phyloP scores from a whole-genome alignment of 2,113 vertebrate species.

The Megaleporinus macrocephalus region DNA sequence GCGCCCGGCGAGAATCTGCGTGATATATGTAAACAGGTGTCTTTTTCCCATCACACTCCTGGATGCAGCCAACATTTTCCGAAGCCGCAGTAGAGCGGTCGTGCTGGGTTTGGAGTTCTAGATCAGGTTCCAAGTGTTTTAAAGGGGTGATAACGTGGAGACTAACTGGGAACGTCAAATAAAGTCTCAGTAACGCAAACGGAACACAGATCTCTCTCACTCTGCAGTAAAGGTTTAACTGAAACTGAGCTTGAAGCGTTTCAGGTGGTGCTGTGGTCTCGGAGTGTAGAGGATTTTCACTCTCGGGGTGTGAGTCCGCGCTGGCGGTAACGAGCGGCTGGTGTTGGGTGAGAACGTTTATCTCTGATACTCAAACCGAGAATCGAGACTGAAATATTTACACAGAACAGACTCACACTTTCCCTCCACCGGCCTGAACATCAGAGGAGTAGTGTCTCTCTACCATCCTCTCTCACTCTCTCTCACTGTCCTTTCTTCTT shows the following conservation, averaged over 20 bases:
- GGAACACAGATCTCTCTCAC: slow-evolving; percentile 42
- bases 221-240: slow-evolving; percentile 52
- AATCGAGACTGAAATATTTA: slow-evolving; percentile 36
- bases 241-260: slow-evolving; percentile 22
- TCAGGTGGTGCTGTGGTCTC: background rate
- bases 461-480: background rate
- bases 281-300: no score
- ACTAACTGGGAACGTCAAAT: background rate
- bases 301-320: background rate
- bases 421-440: slow-evolving; percentile 33
- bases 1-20: background rate
- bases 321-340: background rate
- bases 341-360: background rate
- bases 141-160: background rate
- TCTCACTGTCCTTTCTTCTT: slow-evolving; percentile 1
- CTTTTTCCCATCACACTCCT: slow-evolving; percentile 32
- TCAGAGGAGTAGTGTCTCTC: no score
- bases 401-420: slow-evolving; percentile 50
- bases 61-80: slow-evolving; percentile 15
- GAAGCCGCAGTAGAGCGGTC: slow-evolving; percentile 9
- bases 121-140: slow-evolving; percentile 13
- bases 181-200: slow-evolving; percentile 1
- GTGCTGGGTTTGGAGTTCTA: background rate
- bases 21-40: slow-evolving; percentile 13
- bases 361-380: background rate